Base-by-base conservation (phyloP, 2,888 invertebrate species). In the Drosophila histrio region DNA sequence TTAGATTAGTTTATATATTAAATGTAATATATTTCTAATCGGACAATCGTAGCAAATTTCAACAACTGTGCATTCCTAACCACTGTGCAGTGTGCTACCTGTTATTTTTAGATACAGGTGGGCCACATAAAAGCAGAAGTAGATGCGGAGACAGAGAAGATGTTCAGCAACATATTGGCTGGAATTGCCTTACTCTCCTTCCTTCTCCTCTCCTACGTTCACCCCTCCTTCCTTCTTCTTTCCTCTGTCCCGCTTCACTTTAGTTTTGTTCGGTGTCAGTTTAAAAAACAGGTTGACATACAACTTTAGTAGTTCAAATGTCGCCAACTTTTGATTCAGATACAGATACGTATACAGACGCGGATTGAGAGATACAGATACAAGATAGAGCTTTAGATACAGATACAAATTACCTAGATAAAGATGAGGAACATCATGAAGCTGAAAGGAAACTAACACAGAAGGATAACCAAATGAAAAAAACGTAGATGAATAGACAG, bases 261-360 rank as follows among this genome's bases (percentile, higher is more conserved):
- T 4, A 49, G 28, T 53, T 70, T 22, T 32, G 39, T 43, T 19
- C 38, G 59, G 63, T 72, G 74, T 68, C 62, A 73, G 58, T 49
- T 68, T 72, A 19, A 59, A 59, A 73, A 84, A 84, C 85, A 81
- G 78, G 78, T 84, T 79, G 85, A 81, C 81, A 84, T 60, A 65
- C 62, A 73, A 67, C 78, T 69, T 72, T 58, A 32, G 46, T 68
- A 73, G 79, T 84, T 79, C 81, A 79, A 84, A 84, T 77, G 84
- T 80, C 84, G 59, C 13, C 61, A 49, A 9, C 38, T 38, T 36
- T 57, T 46, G 39, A 32, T 53, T 24, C 28, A 34, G 19, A 22
- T 49, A 11, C 30, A 47, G 59, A 47, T 46, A 21, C 30, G 21
- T 53, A 46, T 44, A 39, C 13, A 39, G 22, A 30, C 26, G 49